Conservation (phyloP, 1,140 invertebrate genomes). For the Heliconius himera region DNA sequence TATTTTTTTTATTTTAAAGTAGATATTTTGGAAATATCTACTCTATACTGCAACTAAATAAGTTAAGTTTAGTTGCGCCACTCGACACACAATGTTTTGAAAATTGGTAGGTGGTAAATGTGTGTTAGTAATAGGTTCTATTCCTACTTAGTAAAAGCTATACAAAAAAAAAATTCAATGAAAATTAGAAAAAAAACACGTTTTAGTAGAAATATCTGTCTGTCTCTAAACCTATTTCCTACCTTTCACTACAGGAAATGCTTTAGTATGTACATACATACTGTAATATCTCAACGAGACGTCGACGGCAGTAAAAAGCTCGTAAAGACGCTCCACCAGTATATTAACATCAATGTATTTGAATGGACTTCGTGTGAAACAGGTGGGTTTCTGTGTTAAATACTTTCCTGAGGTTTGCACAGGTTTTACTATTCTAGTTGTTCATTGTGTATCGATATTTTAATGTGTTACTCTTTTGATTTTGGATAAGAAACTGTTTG, state of each 20-base stretch:
- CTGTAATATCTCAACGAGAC: constrained; percentile 4
- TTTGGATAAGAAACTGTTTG: too few species aligned
- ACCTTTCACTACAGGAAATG: neutral
- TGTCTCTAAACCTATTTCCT: neutral
- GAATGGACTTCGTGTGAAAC: constrained; percentile 28
- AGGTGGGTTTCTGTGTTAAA: constrained; percentile 30
- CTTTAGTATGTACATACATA: neutral
- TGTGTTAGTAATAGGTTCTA: too few species aligned
- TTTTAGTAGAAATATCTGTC: neutral
- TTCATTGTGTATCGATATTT: neutral
- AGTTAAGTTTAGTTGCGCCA: too few species aligned
- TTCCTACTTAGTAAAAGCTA: too few species aligned
- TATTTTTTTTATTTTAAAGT: too few species aligned
- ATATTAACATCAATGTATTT: constrained; percentile 12
- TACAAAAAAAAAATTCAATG: too few species aligned
- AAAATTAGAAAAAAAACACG: too few species aligned
- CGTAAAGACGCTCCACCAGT: neutral
- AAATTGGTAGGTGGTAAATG: too few species aligned
- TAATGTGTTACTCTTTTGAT: neutral
- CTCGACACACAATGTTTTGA: too few species aligned
- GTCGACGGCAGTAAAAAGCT: constrained; percentile 4
- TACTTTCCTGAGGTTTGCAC: constrained; percentile 9
- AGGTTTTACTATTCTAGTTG: constrained; percentile 7
- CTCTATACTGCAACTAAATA: too few species aligned
- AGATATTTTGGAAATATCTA: too few species aligned